Evolutionary conservation across 1,140 invertebrate species (phyloP).

Genomic region (Sminthurinus signatus): DNA sequence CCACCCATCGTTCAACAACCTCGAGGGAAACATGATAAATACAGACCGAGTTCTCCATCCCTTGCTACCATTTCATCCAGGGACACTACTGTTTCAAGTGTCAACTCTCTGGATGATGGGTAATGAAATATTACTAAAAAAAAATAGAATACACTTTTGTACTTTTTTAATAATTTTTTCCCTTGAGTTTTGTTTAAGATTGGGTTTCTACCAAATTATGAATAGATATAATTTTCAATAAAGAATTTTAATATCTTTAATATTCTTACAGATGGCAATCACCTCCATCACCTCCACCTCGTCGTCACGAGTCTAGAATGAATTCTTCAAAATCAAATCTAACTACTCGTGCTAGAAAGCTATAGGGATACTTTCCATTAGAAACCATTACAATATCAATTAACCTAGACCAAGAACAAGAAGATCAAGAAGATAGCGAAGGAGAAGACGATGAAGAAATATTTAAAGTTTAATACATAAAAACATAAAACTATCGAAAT

Average conservation of each 20-base stretch:
- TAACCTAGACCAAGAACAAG: too few relatives aligned
- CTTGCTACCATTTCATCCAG: slow-evolving; percentile 39
- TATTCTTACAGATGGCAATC: slow-evolving; percentile 38
- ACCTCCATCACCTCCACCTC: slow-evolving; percentile 39
- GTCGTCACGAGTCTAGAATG: slow-evolving; percentile 31
- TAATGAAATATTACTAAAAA: slow-evolving; percentile 18
- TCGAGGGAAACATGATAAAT: slow-evolving; percentile 30
- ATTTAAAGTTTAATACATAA: too few relatives aligned
- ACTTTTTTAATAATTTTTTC: too few relatives aligned
- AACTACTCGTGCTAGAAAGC: slow-evolving; percentile 28
- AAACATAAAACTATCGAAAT: too few relatives aligned
- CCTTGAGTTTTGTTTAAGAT: neutral
- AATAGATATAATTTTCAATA: neutral
- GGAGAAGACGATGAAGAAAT: too few relatives aligned
- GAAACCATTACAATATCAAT: too few relatives aligned
- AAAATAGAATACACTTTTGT: too few relatives aligned
- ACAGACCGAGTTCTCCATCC: slow-evolving; percentile 32
- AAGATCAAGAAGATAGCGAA: too few relatives aligned
- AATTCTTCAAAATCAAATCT: slow-evolving; percentile 31
- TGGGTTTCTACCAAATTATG: neutral
- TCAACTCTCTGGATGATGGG: slow-evolving; percentile 40
- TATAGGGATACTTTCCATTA: slow-evolving; percentile 17
- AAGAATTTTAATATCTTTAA: neutral
- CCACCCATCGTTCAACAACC: slow-evolving; percentile 38
- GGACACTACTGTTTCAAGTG: slow-evolving; percentile 39